A percentile compares a stretch with the other conserved stretches of the same genome.
Evolutionary conservation across 1,140 invertebrate species (phyloP).

Genomic region (Zophobas atratus): DNA sequence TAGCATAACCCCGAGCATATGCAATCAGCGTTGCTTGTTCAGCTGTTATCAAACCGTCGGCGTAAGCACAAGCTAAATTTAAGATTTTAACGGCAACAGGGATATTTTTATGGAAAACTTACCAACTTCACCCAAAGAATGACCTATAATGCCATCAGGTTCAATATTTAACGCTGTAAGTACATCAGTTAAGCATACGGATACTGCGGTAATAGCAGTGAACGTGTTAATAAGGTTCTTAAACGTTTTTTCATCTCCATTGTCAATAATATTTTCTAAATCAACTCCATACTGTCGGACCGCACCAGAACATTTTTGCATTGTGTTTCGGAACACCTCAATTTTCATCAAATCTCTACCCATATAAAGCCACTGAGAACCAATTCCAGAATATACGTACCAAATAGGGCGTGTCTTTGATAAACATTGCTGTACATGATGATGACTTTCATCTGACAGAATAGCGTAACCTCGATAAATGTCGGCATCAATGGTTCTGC

Average conservation of each 20-base stretch:
- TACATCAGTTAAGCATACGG: slow-evolving; percentile 91
- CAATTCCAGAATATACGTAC: slow-evolving; percentile 97
- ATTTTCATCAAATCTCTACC: slow-evolving; percentile 84
- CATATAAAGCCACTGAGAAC: slow-evolving; percentile 95
- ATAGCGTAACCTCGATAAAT: slow-evolving; percentile 71
- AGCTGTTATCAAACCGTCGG: slow-evolving; percentile 85
- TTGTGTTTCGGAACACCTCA: slow-evolving; percentile 82
- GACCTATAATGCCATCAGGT: slow-evolving; percentile 94
- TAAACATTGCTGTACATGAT: slow-evolving; percentile 55
- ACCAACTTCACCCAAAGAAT: slow-evolving; percentile 89
- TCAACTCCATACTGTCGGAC: slow-evolving; percentile 84
- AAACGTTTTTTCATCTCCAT: slow-evolving; percentile 80
- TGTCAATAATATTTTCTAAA: slow-evolving; percentile 83
- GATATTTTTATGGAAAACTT: slow-evolving; percentile 12
- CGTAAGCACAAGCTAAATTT: slow-evolving; percentile 84
- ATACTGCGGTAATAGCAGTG: slow-evolving; percentile 92
- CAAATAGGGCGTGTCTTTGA: slow-evolving; percentile 85
- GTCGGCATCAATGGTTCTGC: slow-evolving; percentile 70
- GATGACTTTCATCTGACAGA: slow-evolving; percentile 25
- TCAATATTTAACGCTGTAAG: slow-evolving; percentile 81
- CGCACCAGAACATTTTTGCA: slow-evolving; percentile 81
- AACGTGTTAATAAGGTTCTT: slow-evolving; percentile 90
- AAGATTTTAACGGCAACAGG: not conserved
- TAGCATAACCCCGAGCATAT: slow-evolving; percentile 88
- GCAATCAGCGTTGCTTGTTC: slow-evolving; percentile 87